Base-by-base conservation (phyloP, 2,888 invertebrate genomes). In the Zootermopsis nevadensis region DNA sequence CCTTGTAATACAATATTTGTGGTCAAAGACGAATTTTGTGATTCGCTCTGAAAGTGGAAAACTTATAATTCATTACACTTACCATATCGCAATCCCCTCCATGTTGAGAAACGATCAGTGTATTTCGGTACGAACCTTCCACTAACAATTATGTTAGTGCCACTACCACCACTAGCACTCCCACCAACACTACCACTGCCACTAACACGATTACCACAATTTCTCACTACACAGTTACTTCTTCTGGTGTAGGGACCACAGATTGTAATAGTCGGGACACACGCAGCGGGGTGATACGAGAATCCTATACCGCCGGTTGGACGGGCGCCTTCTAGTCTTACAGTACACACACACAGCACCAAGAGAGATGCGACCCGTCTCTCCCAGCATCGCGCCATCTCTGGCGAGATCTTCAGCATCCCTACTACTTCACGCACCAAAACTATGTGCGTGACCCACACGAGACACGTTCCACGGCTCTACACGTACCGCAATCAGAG, bases 381-480 rank as follows among this genome's bases (percentile, higher is more conserved):
- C 60, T 35, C n/a, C 79, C 33, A 79, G 60, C 79, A 55, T 66
- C 66, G 79, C 66, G 79, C 79, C 79, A 79, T 79, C 79, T 60
- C 79, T 66, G 66, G 30, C 33, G 19, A 24, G 30, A 77, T 53
- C 30, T 33, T 30, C 77, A 60, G 27, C 60, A 60, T 60, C 60
- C 60, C n/a, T 27, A 60, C 60, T 60, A 6, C 38, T 15, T 24
- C 19, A 53, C 53, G 53, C 53, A 53, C 53, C 8, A 24, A 53
- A 6, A 53, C 53, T 2, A 53, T 38, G 38, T 38, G 38, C 38
- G 38, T 38, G 38, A 19, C 48, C 48, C 48, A 48, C 48, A n/a
- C n/a, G n/a, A n/a, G n/a, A n/a, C n/a, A n/a, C n/a, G n/a, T n/a
- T n/a, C n/a, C n/a, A n/a, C n/a, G n/a, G n/a, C n/a, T n/a, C n/a